Conservation (phyloP, 2,888 invertebrate genomes). For the Dendrolimus houi region DNA sequence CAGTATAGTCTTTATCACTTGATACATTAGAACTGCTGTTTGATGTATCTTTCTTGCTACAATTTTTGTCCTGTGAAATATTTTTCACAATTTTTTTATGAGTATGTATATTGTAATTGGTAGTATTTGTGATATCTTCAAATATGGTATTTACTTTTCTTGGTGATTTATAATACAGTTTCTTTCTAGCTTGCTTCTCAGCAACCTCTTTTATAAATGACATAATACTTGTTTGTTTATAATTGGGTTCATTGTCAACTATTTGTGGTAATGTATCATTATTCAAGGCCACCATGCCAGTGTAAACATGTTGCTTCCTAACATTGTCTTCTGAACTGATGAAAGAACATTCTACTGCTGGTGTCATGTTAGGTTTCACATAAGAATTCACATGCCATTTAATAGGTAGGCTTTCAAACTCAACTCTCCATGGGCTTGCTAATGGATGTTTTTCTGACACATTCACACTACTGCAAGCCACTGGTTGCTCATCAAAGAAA, state of each 20-base stretch:
- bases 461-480: slow-evolving; percentile 67
- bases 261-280: slow-evolving; percentile 35
- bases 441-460: slow-evolving; percentile 42
- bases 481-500: slow-evolving; percentile 61
- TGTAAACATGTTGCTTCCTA: slow-evolving; percentile 64
- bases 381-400: slow-evolving; percentile 65
- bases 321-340: slow-evolving; percentile 40
- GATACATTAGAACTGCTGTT: slow-evolving; percentile 15
- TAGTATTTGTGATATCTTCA: slow-evolving; percentile 27
- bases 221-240: slow-evolving; percentile 65
- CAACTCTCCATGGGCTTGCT: slow-evolving; percentile 66
- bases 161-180: slow-evolving; percentile 32
- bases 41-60: slow-evolving; percentile 13
- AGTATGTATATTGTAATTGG: slow-evolving; percentile 5
- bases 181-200: slow-evolving; percentile 46
- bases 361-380: slow-evolving; percentile 68
- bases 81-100: slow-evolving; percentile 5
- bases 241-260: slow-evolving; percentile 27
- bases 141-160: slow-evolving; percentile 36
- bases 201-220: slow-evolving; percentile 60
- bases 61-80: slow-evolving; percentile 18
- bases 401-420: slow-evolving; percentile 56
- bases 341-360: slow-evolving; percentile 63
- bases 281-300: slow-evolving; percentile 39
- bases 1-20: slow-evolving; percentile 24